These are phyloP conservation scores for Aegotheles bennettii DNA, from an alignment of 2,113 vertebrate genomes.

Conservation along the genomic window DNA sequence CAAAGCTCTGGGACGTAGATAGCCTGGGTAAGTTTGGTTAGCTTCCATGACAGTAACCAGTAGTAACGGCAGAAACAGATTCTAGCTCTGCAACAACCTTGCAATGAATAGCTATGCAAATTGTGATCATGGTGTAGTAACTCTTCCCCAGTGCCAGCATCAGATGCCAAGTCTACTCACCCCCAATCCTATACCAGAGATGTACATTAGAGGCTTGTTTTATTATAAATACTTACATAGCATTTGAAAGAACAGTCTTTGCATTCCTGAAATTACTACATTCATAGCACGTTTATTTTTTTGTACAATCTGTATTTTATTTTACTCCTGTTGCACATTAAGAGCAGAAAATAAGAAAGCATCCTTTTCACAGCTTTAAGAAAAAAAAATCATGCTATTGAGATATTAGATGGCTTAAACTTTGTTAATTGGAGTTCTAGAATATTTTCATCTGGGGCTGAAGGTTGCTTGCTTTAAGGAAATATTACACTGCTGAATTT, in stretches of 20 bases:
- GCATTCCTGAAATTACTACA: not conserved
- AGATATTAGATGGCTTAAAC: not conserved
- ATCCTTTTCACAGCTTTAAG: not conserved
- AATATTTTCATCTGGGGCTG: not conserved
- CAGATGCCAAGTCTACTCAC: not conserved
- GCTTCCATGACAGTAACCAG: not conserved
- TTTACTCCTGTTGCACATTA: not conserved
- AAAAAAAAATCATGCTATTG: not conserved
- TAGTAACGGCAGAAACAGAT: not conserved
- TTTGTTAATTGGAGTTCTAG: not conserved
- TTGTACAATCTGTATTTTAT: not conserved
- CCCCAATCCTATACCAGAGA: not conserved
- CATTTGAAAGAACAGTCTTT: not conserved
- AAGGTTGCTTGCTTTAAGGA: not conserved
- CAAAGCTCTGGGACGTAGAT: not conserved
- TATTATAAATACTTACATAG: not conserved
- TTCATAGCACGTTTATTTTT: not conserved
- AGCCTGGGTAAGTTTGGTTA: not conserved
- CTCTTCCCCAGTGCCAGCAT: not conserved
- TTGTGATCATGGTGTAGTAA: accelerated
- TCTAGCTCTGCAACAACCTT: not conserved
- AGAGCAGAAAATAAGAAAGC: not conserved
- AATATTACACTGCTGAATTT: not conserved
- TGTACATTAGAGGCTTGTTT: not conserved
- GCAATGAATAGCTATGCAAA: not conserved